phyloP scores from a whole-genome alignment of 2,888 invertebrate species.

The Lochmaea crataegi region DNA sequence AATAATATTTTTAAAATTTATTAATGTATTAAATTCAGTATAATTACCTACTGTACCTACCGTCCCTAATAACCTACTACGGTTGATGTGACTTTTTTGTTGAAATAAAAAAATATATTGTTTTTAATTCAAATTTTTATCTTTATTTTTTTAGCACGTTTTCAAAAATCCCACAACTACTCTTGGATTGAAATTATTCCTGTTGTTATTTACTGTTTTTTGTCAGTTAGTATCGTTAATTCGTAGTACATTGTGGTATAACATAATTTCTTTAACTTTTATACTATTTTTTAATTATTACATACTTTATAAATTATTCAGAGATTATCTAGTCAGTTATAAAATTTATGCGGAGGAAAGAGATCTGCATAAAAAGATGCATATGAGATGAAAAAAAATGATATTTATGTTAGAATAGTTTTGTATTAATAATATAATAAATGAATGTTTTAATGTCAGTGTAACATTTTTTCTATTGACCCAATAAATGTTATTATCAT shows the following conservation, averaged over 20 bases:
- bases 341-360: conserved; percentile 82
- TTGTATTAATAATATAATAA: not conserved
- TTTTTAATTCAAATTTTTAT: conserved; percentile 31
- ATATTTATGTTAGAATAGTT: not conserved
- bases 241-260: conserved; percentile 90
- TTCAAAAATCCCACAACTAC: conserved; percentile 88
- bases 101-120: no score
- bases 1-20: no score
- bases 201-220: conserved; percentile 78
- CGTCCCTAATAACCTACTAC: no score
- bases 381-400: conserved; percentile 38
- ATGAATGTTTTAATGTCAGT: not conserved
- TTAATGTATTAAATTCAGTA: no score
- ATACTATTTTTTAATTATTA: conserved; percentile 92
- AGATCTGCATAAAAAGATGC: conserved; percentile 74
- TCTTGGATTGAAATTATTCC: conserved; percentile 77
- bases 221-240: conserved; percentile 84
- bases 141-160: conserved; percentile 74
- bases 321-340: conserved; percentile 88
- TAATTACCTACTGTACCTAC: no score
- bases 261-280: conserved; percentile 86
- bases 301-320: conserved; percentile 87
- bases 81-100: no score
- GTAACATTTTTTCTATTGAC: not conserved
- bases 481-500: no score